Conservation (phyloP, 35 echinoderm and acorn worm genomes). For the Acanthaster planci region DNA sequence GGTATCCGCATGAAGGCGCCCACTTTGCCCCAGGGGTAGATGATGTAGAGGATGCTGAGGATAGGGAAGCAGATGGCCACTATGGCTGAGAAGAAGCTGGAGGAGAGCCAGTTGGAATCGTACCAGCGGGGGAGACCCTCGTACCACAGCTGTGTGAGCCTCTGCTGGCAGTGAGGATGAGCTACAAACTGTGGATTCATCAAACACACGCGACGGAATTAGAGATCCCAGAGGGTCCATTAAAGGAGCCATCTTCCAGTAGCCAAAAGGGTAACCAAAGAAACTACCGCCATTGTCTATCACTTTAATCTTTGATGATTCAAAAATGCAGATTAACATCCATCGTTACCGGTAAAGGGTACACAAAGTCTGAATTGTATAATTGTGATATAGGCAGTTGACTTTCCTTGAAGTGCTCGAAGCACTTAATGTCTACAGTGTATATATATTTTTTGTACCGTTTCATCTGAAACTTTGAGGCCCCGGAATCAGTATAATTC, state of each 20-base stretch:
- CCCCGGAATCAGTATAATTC: not conserved
- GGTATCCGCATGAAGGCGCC: slow-evolving; percentile 80
- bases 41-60: slow-evolving; percentile 77
- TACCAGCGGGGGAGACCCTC: slow-evolving; percentile 87
- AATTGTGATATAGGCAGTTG: no score
- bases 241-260: not conserved
- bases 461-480: not conserved
- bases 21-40: slow-evolving; percentile 77
- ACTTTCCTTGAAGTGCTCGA: not conserved
- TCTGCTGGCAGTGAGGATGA: slow-evolving; percentile 96
- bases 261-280: no score
- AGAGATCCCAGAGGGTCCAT: no score
- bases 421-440: not conserved
- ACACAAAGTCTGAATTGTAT: no score
- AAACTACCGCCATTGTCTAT: no score
- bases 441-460: not conserved
- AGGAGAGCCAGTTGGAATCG: slow-evolving; percentile 72
- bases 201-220: no score
- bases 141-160: slow-evolving; percentile 92
- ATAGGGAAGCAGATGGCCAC: slow-evolving; percentile 79
- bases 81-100: slow-evolving; percentile 49
- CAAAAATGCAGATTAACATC: no score
- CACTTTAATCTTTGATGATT: no score
- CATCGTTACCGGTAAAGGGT: no score
- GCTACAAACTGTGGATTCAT: slow-evolving; percentile 75